Conservation (phyloP, 2,113 vertebrate species). For the Stomatorhinus ivindoensis region DNA sequence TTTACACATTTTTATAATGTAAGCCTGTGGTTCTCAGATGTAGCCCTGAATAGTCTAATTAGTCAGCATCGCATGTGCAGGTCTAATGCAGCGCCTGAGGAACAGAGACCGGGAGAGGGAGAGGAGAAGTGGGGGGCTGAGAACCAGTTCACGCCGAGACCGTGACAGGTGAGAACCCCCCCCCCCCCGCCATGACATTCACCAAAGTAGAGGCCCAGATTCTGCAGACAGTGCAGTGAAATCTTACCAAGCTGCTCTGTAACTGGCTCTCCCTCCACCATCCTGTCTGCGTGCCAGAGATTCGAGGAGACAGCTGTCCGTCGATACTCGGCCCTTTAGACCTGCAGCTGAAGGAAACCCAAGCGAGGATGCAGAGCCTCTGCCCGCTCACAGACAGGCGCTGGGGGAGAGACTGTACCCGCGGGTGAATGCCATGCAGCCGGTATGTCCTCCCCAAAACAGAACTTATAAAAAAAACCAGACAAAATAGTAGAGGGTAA, state of each 20-base stretch:
- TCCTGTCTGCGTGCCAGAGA: conserved; percentile 63
- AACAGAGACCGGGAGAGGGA: conserved; percentile 93
- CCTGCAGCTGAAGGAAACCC: conserved; percentile 94
- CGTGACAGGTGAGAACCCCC: conserved; percentile 72
- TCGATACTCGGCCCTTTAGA: conserved; percentile 92
- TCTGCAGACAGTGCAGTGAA: background rate
- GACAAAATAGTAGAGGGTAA: background rate
- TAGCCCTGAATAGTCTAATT: background rate
- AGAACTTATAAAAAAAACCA: background rate
- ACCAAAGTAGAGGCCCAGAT: background rate
- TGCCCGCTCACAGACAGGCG: conserved; percentile 93
- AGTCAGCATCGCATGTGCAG: conserved; percentile 44
- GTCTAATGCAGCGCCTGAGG: conserved; percentile 94
- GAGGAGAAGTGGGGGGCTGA: conserved; percentile 86
- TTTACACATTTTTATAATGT: background rate
- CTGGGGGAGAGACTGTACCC: conserved; percentile 97
- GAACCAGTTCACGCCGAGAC: conserved; percentile 91
- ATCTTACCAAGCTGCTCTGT: background rate
- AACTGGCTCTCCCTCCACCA: background rate
- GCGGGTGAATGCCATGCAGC: conserved; percentile 95
- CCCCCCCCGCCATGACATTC: background rate
- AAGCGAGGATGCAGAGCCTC: conserved; percentile 89
- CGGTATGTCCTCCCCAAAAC: conserved; percentile 53
- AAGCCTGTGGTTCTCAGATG: background rate
- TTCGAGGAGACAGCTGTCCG: conserved; percentile 92